Evolutionary conservation across 1,140 invertebrate genomes (phyloP), one percentile per base, ranked within the genome.

Genomic region (Drosophila miranda): DNA sequence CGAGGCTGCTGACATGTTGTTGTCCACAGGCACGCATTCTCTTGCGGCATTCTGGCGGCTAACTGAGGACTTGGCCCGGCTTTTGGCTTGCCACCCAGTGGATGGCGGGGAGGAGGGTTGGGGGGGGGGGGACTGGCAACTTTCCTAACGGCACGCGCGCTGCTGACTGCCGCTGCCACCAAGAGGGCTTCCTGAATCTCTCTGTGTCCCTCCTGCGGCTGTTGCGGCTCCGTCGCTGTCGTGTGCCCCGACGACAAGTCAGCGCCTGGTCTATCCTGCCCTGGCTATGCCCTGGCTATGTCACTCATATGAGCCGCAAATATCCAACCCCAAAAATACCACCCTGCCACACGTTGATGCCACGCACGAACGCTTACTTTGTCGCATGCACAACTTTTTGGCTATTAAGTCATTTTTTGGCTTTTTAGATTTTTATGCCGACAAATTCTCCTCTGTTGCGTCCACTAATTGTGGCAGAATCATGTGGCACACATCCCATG

Each of bases 391-490:
- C 81, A 86, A 86, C 81, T 86, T 86, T 38, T 87, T 81, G 82
- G 81, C 81, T 84, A 84, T 84, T 84, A 84, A 84, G 81, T 86
- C 81, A 84, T 84, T 84, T 86, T 86, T 86, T 86, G 82, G 82
- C 82, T 87, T 86, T 86, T 87, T 78, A 86, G 69, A 86, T 86
- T 80, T 86, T 13, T 38, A 11, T 38, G 34, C 69, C 81, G 81
- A 84, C 81, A 84, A 84, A 84, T 84, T 86, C 62, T 59, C 57
- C 7, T 6, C 26, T 54, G 34, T 38, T 38, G 9, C 55, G 64
- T 69, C 63, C 66, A 69, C 66, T 69, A 69, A 69, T 69, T 69
- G 66, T 64, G 50, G 42, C 55, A 69, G 44, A 69, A 14, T 69
- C 63, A 49, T 69, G 66, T 43, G 66, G 50, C 50, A 34, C 3